These are phyloP conservation scores for Chironomus riparius DNA, from an alignment of 2,888 invertebrate species.

Conservation along the genomic window DNA sequence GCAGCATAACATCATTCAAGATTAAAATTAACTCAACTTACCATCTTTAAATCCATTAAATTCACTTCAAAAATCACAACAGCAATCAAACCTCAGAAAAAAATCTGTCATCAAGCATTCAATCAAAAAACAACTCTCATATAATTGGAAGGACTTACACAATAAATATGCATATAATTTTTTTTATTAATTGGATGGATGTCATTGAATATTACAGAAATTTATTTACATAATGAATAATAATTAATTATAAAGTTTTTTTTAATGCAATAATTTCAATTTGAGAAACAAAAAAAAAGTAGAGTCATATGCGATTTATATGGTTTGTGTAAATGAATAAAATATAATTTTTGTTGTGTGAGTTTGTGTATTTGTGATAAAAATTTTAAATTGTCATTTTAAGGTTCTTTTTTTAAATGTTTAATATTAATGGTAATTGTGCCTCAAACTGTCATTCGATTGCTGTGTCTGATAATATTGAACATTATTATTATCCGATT, in stretches of 20 bases:
- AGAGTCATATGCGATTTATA: too few relatives aligned
- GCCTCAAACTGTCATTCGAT: conserved; percentile 3
- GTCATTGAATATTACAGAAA: neutral
- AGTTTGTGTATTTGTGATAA: neutral
- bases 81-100: too few relatives aligned
- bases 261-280: neutral
- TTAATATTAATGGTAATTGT: conserved; percentile 13
- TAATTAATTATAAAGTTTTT: neutral
- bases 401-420: neutral
- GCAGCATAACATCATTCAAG: too few relatives aligned
- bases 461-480: conserved; percentile 3
- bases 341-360: neutral
- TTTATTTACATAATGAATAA: neutral
- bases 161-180: too few relatives aligned
- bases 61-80: too few relatives aligned
- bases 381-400: neutral
- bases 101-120: too few relatives aligned
- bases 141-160: too few relatives aligned
- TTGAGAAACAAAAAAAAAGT: too few relatives aligned
- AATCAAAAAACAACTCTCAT: too few relatives aligned
- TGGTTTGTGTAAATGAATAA: too few relatives aligned
- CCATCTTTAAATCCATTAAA: too few relatives aligned
- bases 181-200: neutral
- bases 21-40: too few relatives aligned
- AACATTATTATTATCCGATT: conserved; percentile 11